Conservation (phyloP, 1,140 invertebrate genomes). For the Apis mellifera region Amel_HAv3.1 CM009942.2:9439001-9439500, state of each 20-base stretch:
- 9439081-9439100: neutral
- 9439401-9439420: too few relatives aligned
- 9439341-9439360: neutral
- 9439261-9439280: neutral
- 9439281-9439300: neutral
- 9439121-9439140: neutral
- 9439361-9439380: neutral
- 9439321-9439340: neutral
- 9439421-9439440: neutral
- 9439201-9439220: neutral
- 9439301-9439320: neutral
- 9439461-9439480: neutral
- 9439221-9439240: neutral
- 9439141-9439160: slow-evolving; percentile 9
- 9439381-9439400: too few relatives aligned
- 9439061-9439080: neutral
- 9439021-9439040: neutral
- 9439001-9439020: neutral
- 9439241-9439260: neutral
- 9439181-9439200: neutral
- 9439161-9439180: neutral
- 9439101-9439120: neutral
- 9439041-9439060: neutral
- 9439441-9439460: neutral
- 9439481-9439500: neutral